Evolutionary conservation across 2,113 vertebrate species (phyloP).

Genomic region (Campylomormyrus tamandua): DNA sequence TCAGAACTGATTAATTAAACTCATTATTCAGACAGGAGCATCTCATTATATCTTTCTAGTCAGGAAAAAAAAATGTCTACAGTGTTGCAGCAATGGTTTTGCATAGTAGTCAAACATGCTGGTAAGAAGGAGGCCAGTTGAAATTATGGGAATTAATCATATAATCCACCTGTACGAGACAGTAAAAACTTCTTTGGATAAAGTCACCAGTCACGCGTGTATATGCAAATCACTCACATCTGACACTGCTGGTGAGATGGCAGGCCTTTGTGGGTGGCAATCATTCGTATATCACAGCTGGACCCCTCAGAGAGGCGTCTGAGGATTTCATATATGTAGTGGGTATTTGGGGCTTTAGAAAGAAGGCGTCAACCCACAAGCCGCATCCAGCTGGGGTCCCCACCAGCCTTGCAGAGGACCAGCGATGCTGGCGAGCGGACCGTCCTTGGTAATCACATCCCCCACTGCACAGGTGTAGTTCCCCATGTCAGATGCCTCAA

Average conservation of each 20-base stretch:
- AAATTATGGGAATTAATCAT: background rate
- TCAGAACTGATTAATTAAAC: background rate
- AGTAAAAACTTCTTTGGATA: background rate
- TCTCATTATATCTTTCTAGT: background rate
- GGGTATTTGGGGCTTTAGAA: background rate
- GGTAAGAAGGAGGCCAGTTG: background rate
- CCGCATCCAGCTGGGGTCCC: background rate
- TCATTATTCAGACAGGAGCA: background rate
- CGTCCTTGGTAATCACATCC: conserved; percentile 63
- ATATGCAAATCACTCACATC: conserved; percentile 15
- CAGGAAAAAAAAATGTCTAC: background rate
- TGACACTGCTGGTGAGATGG: background rate
- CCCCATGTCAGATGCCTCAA: conserved; percentile 78
- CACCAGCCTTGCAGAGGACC: conserved; percentile 80
- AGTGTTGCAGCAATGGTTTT: background rate
- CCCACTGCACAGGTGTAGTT: conserved; percentile 85
- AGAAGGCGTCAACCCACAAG: background rate
- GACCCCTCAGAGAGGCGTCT: background rate
- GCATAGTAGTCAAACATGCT: background rate
- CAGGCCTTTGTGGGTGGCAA: background rate
- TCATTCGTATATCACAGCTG: background rate
- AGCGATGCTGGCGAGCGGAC: conserved; percentile 78
- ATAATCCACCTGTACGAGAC: background rate
- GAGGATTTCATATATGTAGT: background rate
- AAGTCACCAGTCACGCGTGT: conserved; percentile 32